These are phyloP conservation scores for Sparus aurata DNA, from an alignment of 2,797 vertebrate species.

Conservation along the genomic window DNA sequence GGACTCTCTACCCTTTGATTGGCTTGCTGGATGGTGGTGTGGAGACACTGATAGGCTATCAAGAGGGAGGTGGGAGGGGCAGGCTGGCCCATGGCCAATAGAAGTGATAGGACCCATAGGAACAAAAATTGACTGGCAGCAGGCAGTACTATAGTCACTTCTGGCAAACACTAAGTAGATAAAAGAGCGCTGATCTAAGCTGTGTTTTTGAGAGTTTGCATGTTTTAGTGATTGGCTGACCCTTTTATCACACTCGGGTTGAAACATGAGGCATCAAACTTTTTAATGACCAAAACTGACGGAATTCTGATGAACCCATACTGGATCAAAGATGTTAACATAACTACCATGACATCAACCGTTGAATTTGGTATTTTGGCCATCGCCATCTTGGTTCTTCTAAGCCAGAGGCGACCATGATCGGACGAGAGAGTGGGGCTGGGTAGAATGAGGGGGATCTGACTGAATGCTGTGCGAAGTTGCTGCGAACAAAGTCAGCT, in stretches of 20 bases:
- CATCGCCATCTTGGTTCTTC: too few species aligned
- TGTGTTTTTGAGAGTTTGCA: not conserved
- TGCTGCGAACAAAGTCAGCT: too few species aligned
- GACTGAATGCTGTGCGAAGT: too few species aligned
- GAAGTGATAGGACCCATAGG: constrained; percentile 73
- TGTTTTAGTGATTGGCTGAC: constrained; percentile 3
- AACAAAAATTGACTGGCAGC: constrained; percentile 30
- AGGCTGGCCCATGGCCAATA: constrained; percentile 68
- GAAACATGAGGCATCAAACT: not conserved
- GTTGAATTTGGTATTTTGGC: too few species aligned
- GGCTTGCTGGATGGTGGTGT: constrained; percentile 40
- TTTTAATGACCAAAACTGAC: not conserved
- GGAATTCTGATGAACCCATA: not conserved
- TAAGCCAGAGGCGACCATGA: too few species aligned
- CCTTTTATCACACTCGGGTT: not conserved
- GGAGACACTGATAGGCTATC: constrained; percentile 66
- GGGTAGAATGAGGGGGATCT: too few species aligned
- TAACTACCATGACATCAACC: too few species aligned
- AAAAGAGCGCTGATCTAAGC: constrained; percentile 57
- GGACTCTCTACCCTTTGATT: constrained; percentile 66
- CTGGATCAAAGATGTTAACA: too few species aligned
- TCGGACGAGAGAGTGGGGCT: too few species aligned
- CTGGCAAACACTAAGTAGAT: constrained; percentile 39
- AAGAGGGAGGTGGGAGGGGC: constrained; percentile 56
- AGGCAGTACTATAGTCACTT: too few species aligned